Evolutionary conservation across 2,113 vertebrate species (phyloP).

Genomic region (Lota lota): DNA sequence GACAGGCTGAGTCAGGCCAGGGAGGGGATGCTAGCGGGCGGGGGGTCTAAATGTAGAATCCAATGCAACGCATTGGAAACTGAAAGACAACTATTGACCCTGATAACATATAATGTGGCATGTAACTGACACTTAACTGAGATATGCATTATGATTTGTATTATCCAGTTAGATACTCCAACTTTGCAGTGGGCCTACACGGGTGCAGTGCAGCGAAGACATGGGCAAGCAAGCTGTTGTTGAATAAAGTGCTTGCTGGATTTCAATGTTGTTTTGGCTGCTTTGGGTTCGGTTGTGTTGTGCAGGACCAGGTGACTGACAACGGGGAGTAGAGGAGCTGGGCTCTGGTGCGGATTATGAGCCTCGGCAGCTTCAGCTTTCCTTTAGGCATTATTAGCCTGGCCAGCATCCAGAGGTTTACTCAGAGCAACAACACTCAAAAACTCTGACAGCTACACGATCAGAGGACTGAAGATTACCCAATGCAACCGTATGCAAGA

Average conservation of each 20-base stretch:
- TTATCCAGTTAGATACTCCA: no score
- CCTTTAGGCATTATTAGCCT: slow-evolving; percentile 37
- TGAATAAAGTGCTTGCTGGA: no score
- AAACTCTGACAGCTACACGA: slow-evolving; percentile 15
- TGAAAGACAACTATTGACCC: no score
- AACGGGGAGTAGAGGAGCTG: slow-evolving; percentile 6
- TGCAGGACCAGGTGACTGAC: not conserved
- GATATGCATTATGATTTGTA: no score
- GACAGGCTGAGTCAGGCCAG: not conserved
- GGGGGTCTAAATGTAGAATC: slow-evolving; percentile 5
- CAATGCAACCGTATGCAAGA: no score
- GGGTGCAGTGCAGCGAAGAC: no score
- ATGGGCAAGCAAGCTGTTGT: no score
- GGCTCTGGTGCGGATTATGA: slow-evolving; percentile 43
- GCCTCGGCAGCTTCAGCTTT: slow-evolving; percentile 56
- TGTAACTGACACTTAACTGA: no score
- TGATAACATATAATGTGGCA: no score
- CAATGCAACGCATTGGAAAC: not conserved
- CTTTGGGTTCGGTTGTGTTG: slow-evolving; percentile 23
- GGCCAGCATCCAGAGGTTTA: slow-evolving; percentile 37
- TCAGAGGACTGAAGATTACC: not conserved
- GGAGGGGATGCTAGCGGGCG: not conserved
- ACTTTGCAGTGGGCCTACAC: no score
- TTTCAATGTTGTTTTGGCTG: not conserved
- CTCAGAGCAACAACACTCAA: slow-evolving; percentile 15